These are phyloP conservation scores for Lepidurus packardi DNA, from an alignment of 1,140 invertebrate genomes.

Conservation along the genomic window DNA sequence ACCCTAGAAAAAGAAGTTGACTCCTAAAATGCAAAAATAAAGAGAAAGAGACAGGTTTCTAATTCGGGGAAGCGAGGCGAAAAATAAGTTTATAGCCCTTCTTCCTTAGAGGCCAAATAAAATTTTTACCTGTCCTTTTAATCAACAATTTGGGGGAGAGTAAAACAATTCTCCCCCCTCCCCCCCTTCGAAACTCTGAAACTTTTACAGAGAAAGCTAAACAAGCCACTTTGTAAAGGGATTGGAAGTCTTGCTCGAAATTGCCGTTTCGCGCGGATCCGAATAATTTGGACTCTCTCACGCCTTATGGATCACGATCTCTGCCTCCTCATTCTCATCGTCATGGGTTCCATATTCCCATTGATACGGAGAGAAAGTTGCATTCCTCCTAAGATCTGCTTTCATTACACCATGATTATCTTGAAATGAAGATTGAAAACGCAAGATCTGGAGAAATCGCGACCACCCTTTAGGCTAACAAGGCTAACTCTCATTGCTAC, in stretches of 20 bases:
- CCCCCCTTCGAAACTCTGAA: background rate
- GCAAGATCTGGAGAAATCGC: no score
- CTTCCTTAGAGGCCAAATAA: background rate
- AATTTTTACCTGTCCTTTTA: slow-evolving; percentile 2
- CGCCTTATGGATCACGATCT: background rate
- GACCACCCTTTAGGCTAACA: background rate
- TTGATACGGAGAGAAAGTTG: background rate
- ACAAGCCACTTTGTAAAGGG: background rate
- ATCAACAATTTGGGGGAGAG: background rate
- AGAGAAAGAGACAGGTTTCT: slow-evolving; percentile 15
- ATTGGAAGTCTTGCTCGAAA: background rate
- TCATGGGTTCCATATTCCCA: background rate
- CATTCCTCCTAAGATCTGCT: background rate
- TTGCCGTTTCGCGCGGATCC: no score
- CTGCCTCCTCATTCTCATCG: background rate
- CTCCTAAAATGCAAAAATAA: background rate
- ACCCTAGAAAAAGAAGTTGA: background rate
- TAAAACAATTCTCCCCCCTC: background rate
- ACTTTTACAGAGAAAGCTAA: background rate
- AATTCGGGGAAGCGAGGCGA: background rate
- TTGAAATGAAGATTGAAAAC: no score
- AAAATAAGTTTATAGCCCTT: slow-evolving; percentile 6
- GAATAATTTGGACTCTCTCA: background rate
- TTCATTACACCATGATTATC: background rate
- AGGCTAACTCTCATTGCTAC: background rate